These are phyloP conservation scores for Chrysomela aeneicollis DNA, from an alignment of 2,888 invertebrate genomes.

Conservation along the genomic window DNA sequence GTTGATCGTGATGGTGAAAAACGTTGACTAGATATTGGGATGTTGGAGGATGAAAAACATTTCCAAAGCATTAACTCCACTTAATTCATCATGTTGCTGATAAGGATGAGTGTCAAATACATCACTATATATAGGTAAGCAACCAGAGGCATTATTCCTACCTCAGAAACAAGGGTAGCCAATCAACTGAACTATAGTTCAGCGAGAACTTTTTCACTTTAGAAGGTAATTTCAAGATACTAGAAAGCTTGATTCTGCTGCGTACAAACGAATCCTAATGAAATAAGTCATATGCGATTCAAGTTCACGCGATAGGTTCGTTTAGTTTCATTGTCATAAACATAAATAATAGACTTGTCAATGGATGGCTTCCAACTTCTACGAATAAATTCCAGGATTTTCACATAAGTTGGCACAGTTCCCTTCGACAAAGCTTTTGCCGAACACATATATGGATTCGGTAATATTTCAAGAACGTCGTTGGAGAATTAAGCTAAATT, in stretches of 20 bases:
- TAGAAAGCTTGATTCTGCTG: conserved; percentile 5
- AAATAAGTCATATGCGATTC: background rate
- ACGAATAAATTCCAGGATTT: conserved; percentile 15
- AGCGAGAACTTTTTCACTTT: background rate
- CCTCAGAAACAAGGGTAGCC: background rate
- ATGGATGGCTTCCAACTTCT: conserved; percentile 18
- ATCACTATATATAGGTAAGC: no score
- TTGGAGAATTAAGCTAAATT: no score
- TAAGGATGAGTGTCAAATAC: no score
- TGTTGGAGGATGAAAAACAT: no score
- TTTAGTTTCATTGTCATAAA: conserved; percentile 18
- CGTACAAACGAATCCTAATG: conserved; percentile 12
- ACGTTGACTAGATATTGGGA: no score
- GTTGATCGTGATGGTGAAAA: no score
- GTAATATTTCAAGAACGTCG: background rate
- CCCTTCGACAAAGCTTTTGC: background rate
- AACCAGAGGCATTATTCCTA: background rate
- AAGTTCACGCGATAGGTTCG: conserved; percentile 6
- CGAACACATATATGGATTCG: background rate
- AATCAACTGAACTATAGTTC: background rate
- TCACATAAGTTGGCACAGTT: background rate
- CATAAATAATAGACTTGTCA: conserved; percentile 16
- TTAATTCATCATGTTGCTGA: no score
- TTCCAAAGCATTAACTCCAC: no score
- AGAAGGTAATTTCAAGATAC: background rate